Base-by-base conservation (phyloP, 2,888 invertebrate genomes). In the Bhutanitis thaidina region DNA sequence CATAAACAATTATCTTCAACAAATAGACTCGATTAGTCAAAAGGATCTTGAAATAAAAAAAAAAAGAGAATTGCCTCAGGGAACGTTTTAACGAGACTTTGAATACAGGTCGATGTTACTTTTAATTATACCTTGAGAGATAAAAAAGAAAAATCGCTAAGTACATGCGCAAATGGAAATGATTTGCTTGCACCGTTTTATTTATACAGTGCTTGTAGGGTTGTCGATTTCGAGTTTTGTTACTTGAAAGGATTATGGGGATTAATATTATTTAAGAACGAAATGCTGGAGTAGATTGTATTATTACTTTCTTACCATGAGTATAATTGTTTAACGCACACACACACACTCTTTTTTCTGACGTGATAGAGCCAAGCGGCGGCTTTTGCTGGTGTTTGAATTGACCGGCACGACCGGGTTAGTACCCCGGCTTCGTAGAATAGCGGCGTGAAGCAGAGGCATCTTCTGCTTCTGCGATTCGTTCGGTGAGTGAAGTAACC, bases 71-170 rank as follows among this genome's bases (percentile, higher is more conserved):
- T n/a, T 2, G 7, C 29, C 34, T 7, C 39, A 15, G 45, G 45
- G 37, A 29, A 45, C n/a, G 13, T 49, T 29, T 36, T 49, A 49
- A 49, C 49, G 49, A 48, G 48, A 37, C 12, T 32, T 29, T 30
- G 36, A 48, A 36, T 41, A 41, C 40, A 34, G 41, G 41, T 3
- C 36, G 30, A 43, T 43, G 35, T 49, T 16, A 37, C 27, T 37
- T 49, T 49, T 43, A 49, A 49, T 49, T 43, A 43, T 29, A 7
- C 10, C 5, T 30, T 13, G 20, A 14, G 30, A 10, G 16, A 13
- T 15, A 41, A 37, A 45, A 32, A 32, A 30, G 5, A 13, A 16
- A 20, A 46, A 29, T 20, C 7, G 9, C 8, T 3, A 30, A 30
- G 27, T 45, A 45, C 29, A 37, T 14, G 37, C 15, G 36, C 45